These are phyloP conservation scores for Passer montanus DNA, from an alignment of 2,113 vertebrate genomes.

Conservation along the genomic window DNA sequence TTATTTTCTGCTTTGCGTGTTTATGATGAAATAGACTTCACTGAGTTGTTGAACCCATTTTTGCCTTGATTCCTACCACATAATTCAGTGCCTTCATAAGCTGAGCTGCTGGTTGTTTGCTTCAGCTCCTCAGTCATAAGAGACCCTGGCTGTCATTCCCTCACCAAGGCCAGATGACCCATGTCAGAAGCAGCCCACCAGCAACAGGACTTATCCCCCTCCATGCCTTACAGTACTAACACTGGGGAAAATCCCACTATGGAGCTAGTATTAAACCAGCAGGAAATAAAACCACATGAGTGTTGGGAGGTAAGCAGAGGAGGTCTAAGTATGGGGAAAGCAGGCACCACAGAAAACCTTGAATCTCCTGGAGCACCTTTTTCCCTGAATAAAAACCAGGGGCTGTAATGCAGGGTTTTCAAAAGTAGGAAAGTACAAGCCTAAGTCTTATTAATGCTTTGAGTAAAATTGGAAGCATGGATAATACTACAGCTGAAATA, in stretches of 20 bases:
- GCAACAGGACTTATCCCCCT: accelerated
- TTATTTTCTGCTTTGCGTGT: background rate
- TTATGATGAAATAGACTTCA: background rate
- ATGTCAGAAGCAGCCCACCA: background rate
- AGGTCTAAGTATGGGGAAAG: background rate
- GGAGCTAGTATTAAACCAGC: background rate
- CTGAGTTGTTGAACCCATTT: background rate
- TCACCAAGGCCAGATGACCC: background rate
- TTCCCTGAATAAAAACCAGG: background rate
- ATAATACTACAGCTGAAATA: background rate
- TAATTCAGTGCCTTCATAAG: background rate
- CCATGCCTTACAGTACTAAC: background rate
- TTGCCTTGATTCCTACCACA: background rate
- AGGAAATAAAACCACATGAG: background rate
- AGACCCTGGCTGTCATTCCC: background rate
- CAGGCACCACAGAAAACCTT: background rate
- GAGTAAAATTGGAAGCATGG: background rate
- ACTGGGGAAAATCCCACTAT: background rate
- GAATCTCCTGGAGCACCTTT: accelerated
- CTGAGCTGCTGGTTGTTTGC: background rate
- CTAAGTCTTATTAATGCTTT: background rate
- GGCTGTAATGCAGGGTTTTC: accelerated
- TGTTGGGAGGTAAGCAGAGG: background rate
- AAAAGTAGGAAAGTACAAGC: background rate
- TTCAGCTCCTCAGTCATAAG: background rate